phyloP scores from a whole-genome alignment of 2,113 vertebrate species.

The Ptilonorhynchus violaceus region DNA sequence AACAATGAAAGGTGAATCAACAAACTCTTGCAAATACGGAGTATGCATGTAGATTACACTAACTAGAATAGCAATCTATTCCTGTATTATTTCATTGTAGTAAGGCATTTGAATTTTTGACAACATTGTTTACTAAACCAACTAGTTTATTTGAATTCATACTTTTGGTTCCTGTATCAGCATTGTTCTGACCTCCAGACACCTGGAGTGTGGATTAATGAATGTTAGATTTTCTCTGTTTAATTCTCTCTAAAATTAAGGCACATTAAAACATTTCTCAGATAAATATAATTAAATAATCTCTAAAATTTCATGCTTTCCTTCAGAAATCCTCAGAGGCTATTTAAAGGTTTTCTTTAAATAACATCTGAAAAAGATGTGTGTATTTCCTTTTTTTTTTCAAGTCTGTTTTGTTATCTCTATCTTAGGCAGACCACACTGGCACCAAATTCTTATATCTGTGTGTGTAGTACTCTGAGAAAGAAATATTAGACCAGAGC shows the following conservation, averaged over 20 bases:
- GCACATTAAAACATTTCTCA: background rate
- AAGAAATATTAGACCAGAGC: background rate
- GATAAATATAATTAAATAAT: background rate
- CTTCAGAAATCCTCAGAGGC: background rate
- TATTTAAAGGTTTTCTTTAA: background rate
- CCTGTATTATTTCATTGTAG: too few relatives aligned
- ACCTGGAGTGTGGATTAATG: background rate
- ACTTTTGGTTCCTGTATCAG: too few relatives aligned
- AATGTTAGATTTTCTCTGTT: background rate
- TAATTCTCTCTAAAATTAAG: background rate
- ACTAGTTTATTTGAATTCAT: too few relatives aligned
- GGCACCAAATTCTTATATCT: background rate
- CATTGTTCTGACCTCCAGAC: too few relatives aligned
- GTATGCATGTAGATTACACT: too few relatives aligned
- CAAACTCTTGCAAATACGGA: too few relatives aligned
- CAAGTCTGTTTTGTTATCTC: background rate
- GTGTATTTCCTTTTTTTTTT: background rate
- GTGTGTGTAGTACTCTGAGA: background rate
- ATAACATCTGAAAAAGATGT: background rate
- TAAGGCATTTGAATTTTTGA: too few relatives aligned
- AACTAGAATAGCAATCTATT: too few relatives aligned
- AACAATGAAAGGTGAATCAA: too few relatives aligned
- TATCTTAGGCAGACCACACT: background rate
- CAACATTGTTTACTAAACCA: too few relatives aligned
- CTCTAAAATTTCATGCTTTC: background rate